phyloP scores from a whole-genome alignment of 2,113 vertebrate species.

The Nannospalax galili region DNA sequence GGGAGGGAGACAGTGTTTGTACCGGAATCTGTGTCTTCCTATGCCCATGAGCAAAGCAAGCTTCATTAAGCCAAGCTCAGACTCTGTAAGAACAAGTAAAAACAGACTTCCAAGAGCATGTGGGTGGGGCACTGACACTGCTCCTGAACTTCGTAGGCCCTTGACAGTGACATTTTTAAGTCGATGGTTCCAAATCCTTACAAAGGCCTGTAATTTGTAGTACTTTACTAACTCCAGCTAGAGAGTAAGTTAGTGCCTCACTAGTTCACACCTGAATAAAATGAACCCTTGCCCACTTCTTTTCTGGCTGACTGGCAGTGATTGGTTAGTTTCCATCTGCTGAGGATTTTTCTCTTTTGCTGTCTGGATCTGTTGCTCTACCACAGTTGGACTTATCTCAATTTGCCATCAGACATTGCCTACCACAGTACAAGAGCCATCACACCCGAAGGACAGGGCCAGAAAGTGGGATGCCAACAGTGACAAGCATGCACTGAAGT shows the following conservation, averaged over 20 bases:
- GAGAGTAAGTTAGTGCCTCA: not conserved
- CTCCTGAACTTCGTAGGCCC: not conserved
- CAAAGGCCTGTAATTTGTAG: not conserved
- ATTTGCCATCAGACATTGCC: not conserved
- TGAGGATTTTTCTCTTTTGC: not conserved
- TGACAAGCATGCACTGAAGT: not conserved
- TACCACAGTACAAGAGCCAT: fast-evolving
- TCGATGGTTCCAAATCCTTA: not conserved
- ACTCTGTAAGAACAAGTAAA: fast-evolving
- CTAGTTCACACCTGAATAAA: not conserved
- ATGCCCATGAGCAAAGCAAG: not conserved
- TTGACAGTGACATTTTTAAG: not conserved
- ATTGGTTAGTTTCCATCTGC: not conserved
- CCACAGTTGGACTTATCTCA: not conserved
- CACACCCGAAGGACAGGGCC: not conserved
- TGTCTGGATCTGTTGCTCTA: not conserved
- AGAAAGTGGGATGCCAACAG: not conserved
- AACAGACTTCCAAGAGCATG: fast-evolving
- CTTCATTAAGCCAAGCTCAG: not conserved
- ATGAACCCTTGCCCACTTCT: not conserved
- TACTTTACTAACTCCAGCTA: not conserved
- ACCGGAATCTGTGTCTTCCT: not conserved
- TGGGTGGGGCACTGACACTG: fast-evolving
- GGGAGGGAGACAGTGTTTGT: not conserved
- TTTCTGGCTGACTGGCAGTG: not conserved